Evolutionary conservation across 2,888 invertebrate genomes (phyloP).

Genomic region (Terebella lapidaria): DNA sequence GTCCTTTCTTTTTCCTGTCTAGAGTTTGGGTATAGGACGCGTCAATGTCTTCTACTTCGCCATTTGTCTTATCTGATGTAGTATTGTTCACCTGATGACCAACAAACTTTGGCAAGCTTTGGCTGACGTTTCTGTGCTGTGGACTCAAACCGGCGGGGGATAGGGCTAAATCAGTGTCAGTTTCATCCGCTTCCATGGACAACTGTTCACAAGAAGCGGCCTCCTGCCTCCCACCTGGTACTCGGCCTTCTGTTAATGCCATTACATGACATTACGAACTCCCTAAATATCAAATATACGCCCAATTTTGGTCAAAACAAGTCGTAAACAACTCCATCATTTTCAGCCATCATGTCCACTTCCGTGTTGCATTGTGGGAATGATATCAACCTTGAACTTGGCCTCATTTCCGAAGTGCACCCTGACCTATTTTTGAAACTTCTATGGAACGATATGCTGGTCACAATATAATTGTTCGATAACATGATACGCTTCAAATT

Average conservation of each 20-base stretch:
- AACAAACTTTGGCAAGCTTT: constrained; percentile 17
- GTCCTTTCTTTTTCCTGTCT: constrained; percentile 18
- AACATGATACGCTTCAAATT: too few relatives aligned
- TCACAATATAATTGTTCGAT: too few relatives aligned
- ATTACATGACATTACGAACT: too few relatives aligned
- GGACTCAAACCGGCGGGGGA: constrained; percentile 1
- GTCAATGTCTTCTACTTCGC: constrained; percentile 10
- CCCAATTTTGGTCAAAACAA: too few relatives aligned
- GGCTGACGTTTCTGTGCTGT: constrained; percentile 16
- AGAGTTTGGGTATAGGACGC: constrained; percentile 10
- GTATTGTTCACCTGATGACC: background rate
- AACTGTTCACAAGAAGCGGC: constrained; percentile 35
- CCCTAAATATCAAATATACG: too few relatives aligned
- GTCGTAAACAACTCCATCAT: background rate
- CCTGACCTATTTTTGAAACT: too few relatives aligned
- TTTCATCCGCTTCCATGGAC: constrained; percentile 13
- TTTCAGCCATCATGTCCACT: too few relatives aligned
- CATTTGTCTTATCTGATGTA: background rate
- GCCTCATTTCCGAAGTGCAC: too few relatives aligned
- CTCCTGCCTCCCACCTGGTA: constrained; percentile 34
- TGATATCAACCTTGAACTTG: too few relatives aligned
- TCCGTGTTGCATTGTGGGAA: background rate
- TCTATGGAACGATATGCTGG: too few relatives aligned
- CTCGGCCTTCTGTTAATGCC: constrained; percentile 11
- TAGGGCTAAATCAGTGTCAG: background rate